phyloP scores from a whole-genome alignment of 1,140 invertebrate genomes.

The Muscidifurax raptorellus region DNA sequence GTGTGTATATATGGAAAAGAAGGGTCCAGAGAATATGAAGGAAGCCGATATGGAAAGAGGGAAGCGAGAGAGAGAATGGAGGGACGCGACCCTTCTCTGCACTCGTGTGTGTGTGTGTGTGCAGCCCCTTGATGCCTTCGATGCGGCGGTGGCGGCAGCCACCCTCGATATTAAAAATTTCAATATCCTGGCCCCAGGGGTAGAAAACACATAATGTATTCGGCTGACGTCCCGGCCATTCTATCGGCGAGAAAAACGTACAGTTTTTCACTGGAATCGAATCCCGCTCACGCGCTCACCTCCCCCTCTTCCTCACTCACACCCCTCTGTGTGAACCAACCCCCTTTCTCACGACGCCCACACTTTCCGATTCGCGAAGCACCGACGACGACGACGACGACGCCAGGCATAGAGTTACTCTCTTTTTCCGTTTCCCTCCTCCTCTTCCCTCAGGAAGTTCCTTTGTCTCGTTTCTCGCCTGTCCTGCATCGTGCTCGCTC shows the following conservation, averaged over 20 bases:
- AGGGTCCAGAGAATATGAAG: constrained; percentile 27
- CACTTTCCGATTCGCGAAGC: constrained; percentile 48
- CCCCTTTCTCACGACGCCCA: constrained; percentile 47
- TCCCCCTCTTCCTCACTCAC: neutral
- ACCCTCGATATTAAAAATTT: constrained; percentile 76
- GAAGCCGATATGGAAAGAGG: neutral
- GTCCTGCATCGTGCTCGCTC: constrained; percentile 57
- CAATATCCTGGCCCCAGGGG: constrained; percentile 76
- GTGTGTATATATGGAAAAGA: constrained; percentile 11
- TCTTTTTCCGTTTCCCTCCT: constrained; percentile 40
- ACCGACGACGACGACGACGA: constrained; percentile 15
- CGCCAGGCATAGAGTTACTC: neutral
- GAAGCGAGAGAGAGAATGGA: constrained; percentile 6
- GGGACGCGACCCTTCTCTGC: constrained; percentile 28
- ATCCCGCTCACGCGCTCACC: constrained; percentile 61
- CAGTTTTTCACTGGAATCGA: constrained; percentile 75
- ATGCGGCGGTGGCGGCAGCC: constrained; percentile 48
- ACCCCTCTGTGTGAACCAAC: constrained; percentile 36
- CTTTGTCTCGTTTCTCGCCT: constrained; percentile 64
- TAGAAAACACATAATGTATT: constrained; percentile 77
- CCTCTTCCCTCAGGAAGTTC: constrained; percentile 59
- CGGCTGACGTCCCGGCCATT: constrained; percentile 76
- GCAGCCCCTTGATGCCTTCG: constrained; percentile 31
- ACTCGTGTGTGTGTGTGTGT: neutral
- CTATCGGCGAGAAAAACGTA: constrained; percentile 76